A percentile compares a stretch with the other conserved stretches of the same genome.
Evolutionary conservation across 1,140 invertebrate species (phyloP).

Genomic region (Drosophila kepulauana): DNA sequence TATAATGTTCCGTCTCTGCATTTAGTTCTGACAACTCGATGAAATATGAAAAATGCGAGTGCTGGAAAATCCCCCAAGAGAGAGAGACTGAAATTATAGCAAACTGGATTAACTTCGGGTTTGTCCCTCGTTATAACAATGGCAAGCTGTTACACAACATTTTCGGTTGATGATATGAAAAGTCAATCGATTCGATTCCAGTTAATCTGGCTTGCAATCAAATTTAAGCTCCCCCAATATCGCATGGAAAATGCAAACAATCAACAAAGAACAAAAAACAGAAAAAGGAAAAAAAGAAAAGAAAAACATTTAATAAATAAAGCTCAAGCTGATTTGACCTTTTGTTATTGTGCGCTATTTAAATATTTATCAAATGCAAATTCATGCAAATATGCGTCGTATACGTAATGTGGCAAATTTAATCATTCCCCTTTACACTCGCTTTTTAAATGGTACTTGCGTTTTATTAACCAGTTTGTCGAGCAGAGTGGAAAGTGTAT

Average conservation of each 20-base stretch:
- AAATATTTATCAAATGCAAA: constrained; percentile 17
- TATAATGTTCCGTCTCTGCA: neutral
- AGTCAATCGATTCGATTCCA: constrained; percentile 5
- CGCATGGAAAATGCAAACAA: neutral
- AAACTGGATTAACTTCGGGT: neutral
- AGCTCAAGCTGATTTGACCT: constrained; percentile 17
- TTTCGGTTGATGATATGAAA: constrained; percentile 4
- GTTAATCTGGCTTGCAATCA: constrained; percentile 19
- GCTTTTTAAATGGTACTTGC: neutral
- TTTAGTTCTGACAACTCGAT: constrained; percentile 13
- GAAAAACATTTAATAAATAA: constrained; percentile 23
- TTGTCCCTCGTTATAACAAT: neutral
- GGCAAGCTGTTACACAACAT: constrained; percentile 5
- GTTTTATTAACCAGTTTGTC: neutral
- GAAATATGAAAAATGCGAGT: constrained; percentile 17
- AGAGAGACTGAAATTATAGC: neutral
- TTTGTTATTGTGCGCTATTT: constrained; percentile 8
- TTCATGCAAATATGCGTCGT: constrained; percentile 8
- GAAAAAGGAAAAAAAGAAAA: neutral
- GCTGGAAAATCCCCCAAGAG: neutral
- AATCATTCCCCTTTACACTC: neutral
- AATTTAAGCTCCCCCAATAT: constrained; percentile 23
- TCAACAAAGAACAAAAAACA: neutral
- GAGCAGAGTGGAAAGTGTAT: too few relatives aligned
- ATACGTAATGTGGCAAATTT: constrained; percentile 3